Percentiles rank a stretch among this genome's conserved stretches.
Conservation (phyloP, 2,888 invertebrate species). For the Entomobrya proxima region DNA sequence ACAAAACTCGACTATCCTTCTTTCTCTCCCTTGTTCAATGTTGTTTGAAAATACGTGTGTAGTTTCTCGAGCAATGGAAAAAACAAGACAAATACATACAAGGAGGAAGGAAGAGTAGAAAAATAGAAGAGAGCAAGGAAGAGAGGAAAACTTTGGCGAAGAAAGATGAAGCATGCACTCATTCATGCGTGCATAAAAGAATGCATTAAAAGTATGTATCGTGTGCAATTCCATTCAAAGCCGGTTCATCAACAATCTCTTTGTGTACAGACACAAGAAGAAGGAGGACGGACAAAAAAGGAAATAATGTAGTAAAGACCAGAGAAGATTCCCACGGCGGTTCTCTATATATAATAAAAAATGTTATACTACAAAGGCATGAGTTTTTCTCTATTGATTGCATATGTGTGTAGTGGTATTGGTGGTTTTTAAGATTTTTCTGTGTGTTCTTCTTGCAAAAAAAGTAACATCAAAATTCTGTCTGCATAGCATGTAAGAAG, state of each 20-base stretch:
- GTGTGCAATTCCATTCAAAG: constrained; percentile 22
- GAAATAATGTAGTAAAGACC: constrained; percentile 28
- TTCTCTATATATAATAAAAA: not conserved
- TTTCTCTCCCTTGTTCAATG: not conserved
- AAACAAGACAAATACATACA: not conserved
- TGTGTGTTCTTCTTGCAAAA: not conserved
- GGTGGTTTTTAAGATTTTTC: constrained; percentile 24
- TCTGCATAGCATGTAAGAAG: not conserved
- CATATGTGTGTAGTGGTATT: constrained; percentile 3
- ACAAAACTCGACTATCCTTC: not conserved
- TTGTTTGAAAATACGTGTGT: not conserved
- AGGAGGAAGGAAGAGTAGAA: too few species aligned
- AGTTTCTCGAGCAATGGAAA: not conserved
- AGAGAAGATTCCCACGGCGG: constrained; percentile 32
- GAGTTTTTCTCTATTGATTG: constrained; percentile 23
- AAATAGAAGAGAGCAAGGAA: not conserved
- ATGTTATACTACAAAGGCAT: constrained; percentile 26
- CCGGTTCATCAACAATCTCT: constrained; percentile 30
- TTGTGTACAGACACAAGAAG: not conserved
- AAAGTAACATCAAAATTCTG: not conserved
- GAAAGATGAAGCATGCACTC: constrained; percentile 33
- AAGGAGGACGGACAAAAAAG: not conserved
- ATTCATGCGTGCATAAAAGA: constrained; percentile 32
- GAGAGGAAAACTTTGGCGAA: not conserved
- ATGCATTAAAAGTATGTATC: constrained; percentile 40